Evolutionary conservation across 2,113 vertebrate genomes (phyloP).

Genomic region (Ondatra zibethicus): DNA sequence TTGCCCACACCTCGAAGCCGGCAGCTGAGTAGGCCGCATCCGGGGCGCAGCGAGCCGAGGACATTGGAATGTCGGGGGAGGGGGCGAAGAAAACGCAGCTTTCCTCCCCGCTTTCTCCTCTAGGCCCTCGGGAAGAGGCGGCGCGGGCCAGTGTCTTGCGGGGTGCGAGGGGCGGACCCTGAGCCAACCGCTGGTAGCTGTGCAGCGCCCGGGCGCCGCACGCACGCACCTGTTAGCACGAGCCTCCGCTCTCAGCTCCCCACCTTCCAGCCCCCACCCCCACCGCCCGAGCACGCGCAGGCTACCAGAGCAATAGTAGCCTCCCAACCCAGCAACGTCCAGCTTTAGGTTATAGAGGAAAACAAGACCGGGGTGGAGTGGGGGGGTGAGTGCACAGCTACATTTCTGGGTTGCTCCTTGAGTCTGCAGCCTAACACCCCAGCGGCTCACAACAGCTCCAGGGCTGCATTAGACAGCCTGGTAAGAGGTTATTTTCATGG

Average conservation of each 20-base stretch:
- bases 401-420: not conserved
- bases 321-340: not conserved
- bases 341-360: constrained; percentile 5
- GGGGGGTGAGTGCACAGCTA: not conserved
- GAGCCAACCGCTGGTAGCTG: not conserved
- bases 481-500: constrained; percentile 4
- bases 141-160: not conserved
- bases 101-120: not conserved
- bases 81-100: not conserved
- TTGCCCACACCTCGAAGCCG: not conserved
- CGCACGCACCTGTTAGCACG: not conserved
- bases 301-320: not conserved
- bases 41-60: constrained; percentile 16
- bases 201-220: too few relatives aligned
- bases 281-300: not conserved
- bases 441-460: not conserved
- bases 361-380: not conserved
- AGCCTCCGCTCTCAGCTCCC: not conserved
- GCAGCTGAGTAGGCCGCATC: constrained; percentile 34
- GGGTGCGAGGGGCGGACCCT: not conserved
- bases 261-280: not conserved
- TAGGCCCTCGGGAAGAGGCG: not conserved
- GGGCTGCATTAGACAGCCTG: not conserved
- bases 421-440: not conserved
- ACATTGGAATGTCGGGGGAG: constrained; percentile 38